These are phyloP conservation scores for Morphnarchus princeps DNA, from an alignment of 2,113 vertebrate species.

Conservation along the genomic window DNA sequence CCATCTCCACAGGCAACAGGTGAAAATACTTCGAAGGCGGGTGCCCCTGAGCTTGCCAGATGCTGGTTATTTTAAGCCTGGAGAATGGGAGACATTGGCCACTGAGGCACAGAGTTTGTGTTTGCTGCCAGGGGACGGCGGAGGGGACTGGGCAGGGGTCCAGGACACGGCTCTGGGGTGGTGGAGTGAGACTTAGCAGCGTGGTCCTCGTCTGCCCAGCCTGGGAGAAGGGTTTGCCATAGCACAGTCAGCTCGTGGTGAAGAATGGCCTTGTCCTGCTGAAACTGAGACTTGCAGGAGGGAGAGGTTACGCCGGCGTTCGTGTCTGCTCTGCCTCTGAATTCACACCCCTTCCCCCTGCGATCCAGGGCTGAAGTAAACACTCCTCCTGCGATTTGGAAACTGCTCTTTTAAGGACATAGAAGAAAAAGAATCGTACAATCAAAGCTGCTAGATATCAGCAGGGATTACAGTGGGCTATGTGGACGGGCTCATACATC, in stretches of 20 bases:
- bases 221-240: neutral
- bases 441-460: neutral
- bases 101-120: neutral
- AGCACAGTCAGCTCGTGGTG: fast-evolving
- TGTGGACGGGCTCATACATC: neutral
- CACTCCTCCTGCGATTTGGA: neutral
- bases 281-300: neutral
- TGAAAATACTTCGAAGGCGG: neutral
- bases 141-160: neutral
- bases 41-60: constrained; percentile 10
- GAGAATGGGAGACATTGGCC: neutral
- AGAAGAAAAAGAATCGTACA: neutral
- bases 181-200: neutral
- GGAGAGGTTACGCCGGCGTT: neutral
- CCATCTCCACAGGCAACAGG: constrained; percentile 19
- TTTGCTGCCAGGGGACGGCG: neutral
- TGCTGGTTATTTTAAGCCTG: constrained; percentile 46
- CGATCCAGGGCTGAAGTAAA: neutral
- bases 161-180: neutral
- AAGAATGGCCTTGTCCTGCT: neutral
- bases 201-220: neutral
- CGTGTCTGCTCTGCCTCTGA: neutral
- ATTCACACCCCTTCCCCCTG: neutral
- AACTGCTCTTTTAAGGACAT: constrained; percentile 51
- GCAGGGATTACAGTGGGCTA: neutral